Evolutionary conservation across 2,888 invertebrate genomes (phyloP).

Genomic region (Corythucha ciliata): DNA sequence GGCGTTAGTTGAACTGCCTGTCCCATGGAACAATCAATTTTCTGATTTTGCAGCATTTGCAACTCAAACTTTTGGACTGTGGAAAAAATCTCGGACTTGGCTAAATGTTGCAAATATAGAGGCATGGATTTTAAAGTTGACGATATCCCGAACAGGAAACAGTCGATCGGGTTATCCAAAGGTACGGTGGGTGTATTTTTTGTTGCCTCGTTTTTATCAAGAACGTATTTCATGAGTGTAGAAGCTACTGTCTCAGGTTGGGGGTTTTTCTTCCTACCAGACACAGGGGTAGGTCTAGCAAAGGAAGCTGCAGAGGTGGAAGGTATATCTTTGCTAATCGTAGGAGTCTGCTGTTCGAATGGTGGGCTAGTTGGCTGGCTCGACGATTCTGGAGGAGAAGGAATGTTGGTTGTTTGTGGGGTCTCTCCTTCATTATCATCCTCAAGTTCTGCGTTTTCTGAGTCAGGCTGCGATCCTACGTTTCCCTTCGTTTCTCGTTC

Average conservation of each 20-base stretch:
- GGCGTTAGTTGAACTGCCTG: constrained; percentile 7
- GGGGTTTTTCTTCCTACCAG: constrained; percentile 12
- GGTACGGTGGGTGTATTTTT: constrained; percentile 17
- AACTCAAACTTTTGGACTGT: constrained; percentile 20
- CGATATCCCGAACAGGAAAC: constrained; percentile 21
- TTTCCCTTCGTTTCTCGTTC: constrained; percentile 18
- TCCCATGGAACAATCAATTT: constrained; percentile 12
- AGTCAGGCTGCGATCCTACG: constrained; percentile 17
- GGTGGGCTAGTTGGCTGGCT: constrained; percentile 6
- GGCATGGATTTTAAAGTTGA: constrained; percentile 16
- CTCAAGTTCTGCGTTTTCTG: constrained; percentile 14
- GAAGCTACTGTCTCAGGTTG: constrained; percentile 18
- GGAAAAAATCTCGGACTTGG: constrained; percentile 19
- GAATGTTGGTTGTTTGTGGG: constrained; percentile 7
- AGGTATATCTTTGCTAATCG: constrained; percentile 12
- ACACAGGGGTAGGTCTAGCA: constrained; percentile 16
- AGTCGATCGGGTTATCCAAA: constrained; percentile 20
- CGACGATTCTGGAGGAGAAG: constrained; percentile 8
- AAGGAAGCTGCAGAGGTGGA: constrained; percentile 13
- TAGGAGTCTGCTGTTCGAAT: constrained; percentile 13
- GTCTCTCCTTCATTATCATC: constrained; percentile 13
- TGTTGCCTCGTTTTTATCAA: constrained; percentile 15
- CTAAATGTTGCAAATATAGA: constrained; percentile 19
- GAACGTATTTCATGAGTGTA: constrained; percentile 17
- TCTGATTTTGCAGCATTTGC: constrained; percentile 16